A percentile compares a stretch with the other conserved stretches of the same genome.
Evolutionary conservation across 2,888 invertebrate genomes (phyloP).

Genomic region (Lochmaea crataegi): DNA sequence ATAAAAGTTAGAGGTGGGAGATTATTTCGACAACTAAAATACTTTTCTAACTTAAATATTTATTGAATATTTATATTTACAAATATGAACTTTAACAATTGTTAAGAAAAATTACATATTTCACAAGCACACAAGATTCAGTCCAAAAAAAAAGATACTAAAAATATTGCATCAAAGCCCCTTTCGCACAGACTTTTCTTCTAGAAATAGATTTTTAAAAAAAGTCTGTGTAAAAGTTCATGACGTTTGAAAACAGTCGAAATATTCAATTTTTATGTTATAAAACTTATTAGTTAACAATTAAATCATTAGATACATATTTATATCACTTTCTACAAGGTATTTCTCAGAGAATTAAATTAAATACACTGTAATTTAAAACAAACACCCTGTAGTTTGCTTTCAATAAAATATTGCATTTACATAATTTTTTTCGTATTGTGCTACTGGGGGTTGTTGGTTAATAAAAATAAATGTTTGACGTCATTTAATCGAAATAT

Average conservation of each 20-base stretch:
- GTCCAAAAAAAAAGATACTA: conserved; percentile 9
- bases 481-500: not conserved
- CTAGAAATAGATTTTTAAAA: not conserved
- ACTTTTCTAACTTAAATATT: conserved; percentile 23
- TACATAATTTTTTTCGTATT: not conserved
- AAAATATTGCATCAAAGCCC: conserved; percentile 15
- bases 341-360: not conserved
- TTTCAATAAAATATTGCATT: not conserved
- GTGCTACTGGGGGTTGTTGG: not conserved
- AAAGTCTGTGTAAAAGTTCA: conserved; percentile 6
- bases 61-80: conserved; percentile 29
- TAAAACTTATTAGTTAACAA: not conserved
- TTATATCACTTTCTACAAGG: conserved; percentile 29
- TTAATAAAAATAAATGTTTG: not conserved
- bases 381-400: not conserved
- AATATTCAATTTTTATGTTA: not conserved
- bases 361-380: not conserved
- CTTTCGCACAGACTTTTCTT: not conserved
- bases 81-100: conserved; percentile 29
- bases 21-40: not conserved
- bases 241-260: not conserved
- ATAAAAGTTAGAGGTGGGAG: not conserved
- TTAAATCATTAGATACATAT: conserved; percentile 27
- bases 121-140: conserved; percentile 26
- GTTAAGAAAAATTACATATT: conserved; percentile 20